phyloP scores from a whole-genome alignment of 2,888 invertebrate species.

The Noctua janthina region DNA sequence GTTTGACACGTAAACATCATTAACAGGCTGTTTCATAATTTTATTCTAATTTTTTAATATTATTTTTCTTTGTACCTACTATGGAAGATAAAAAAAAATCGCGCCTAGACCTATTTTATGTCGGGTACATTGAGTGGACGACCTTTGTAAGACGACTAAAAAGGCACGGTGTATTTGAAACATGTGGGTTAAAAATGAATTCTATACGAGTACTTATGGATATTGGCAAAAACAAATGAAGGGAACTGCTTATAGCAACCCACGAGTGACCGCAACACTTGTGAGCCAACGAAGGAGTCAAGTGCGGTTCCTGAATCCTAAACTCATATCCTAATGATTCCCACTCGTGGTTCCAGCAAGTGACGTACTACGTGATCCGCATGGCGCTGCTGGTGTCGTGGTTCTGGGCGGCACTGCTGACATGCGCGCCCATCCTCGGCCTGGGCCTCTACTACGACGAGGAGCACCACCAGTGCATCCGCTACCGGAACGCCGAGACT shows the following conservation, averaged over 20 bases:
- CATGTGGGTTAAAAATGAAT: neutral
- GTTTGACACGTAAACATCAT: too few species aligned
- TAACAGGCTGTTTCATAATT: too few species aligned
- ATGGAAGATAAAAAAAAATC: too few species aligned
- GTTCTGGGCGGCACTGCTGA: constrained; percentile 92
- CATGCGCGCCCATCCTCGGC: constrained; percentile 94
- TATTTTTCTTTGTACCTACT: too few species aligned
- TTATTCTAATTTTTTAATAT: too few species aligned
- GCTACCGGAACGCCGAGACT: constrained; percentile 93
- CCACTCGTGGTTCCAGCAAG: constrained; percentile 91
- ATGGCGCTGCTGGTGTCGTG: constrained; percentile 93
- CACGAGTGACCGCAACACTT: too few species aligned
- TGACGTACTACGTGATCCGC: constrained; percentile 94
- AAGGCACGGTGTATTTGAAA: neutral
- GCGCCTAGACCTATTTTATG: too few species aligned
- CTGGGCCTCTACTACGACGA: constrained; percentile 93
- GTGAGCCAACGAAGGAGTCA: neutral
- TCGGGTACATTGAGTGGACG: too few species aligned
- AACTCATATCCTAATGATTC: neutral
- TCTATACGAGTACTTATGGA: neutral
- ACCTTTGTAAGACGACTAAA: too few species aligned
- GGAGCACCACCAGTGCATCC: constrained; percentile 88
- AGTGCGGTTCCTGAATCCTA: neutral
- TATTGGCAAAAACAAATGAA: neutral
- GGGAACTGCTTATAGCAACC: neutral